A percentile compares a stretch with the other conserved stretches of the same genome.
Conservation (phyloP, 2,888 invertebrate species). For the Eilema sororculum region DNA sequence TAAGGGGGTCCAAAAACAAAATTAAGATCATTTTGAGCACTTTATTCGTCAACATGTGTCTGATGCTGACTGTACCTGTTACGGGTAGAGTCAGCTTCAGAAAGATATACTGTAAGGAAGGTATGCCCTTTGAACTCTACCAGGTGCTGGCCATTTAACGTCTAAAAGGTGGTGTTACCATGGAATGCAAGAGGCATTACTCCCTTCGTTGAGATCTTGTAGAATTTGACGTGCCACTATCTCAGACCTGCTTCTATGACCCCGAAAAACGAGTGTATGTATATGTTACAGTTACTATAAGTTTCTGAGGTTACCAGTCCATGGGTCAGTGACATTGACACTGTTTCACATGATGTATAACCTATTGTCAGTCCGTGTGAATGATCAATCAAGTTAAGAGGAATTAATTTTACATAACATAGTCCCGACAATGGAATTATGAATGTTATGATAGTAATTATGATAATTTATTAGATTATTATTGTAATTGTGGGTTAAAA, state of each 20-base stretch:
- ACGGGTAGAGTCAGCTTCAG: no score
- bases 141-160: no score
- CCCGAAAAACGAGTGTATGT: constrained; percentile 29
- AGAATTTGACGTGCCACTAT: no score
- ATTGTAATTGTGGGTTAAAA: constrained; percentile 10
- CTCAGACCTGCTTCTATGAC: constrained; percentile 17
- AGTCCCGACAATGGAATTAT: constrained; percentile 34
- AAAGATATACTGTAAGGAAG: no score
- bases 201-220: no score
- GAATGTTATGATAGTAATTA: constrained; percentile 34
- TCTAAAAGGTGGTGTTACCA: no score
- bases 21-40: no score
- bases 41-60: no score
- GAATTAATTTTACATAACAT: constrained; percentile 33
- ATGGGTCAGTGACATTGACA: constrained; percentile 64
- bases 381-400: constrained; percentile 46
- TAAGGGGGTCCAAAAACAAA: no score
- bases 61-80: no score
- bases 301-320: constrained; percentile 29
- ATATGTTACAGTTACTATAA: constrained; percentile 31
- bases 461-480: constrained; percentile 38
- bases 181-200: no score
- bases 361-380: constrained; percentile 43
- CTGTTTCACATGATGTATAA: constrained; percentile 48
- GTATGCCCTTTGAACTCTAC: no score